Evolutionary conservation across 2,113 vertebrate species (phyloP).

Genomic region (Galeopterus variegatus): DNA sequence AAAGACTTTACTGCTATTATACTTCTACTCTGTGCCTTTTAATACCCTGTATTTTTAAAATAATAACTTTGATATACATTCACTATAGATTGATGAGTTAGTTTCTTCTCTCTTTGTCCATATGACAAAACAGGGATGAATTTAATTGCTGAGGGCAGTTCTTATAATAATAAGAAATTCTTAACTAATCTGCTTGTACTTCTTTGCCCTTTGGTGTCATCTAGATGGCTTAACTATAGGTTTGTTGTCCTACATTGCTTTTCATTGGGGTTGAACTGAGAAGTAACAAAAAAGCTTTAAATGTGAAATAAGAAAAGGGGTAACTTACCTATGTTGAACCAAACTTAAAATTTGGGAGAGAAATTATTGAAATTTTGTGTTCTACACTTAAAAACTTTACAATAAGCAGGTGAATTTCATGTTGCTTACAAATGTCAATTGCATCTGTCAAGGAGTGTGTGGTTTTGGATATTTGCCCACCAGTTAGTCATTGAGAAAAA

Average conservation of each 20-base stretch:
- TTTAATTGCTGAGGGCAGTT: background rate
- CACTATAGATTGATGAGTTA: background rate
- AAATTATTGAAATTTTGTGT: slow-evolving; percentile 44
- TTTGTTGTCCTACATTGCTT: background rate
- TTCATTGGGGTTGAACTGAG: slow-evolving; percentile 14
- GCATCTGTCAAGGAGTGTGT: background rate
- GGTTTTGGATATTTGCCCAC: slow-evolving; percentile 21
- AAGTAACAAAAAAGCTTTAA: slow-evolving; percentile 53
- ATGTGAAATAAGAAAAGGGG: slow-evolving; percentile 14
- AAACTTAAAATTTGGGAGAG: background rate
- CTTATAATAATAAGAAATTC: background rate
- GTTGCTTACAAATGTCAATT: slow-evolving; percentile 31
- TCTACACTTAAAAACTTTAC: no score
- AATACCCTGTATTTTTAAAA: background rate
- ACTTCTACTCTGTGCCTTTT: slow-evolving; percentile 52
- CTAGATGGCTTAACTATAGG: background rate
- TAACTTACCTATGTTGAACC: background rate
- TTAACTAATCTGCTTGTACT: background rate
- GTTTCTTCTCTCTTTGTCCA: slow-evolving; percentile 71
- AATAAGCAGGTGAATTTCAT: no score
- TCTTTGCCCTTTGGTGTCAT: slow-evolving; percentile 1
- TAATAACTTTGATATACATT: slow-evolving; percentile 43
- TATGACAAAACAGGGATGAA: slow-evolving; percentile 47
- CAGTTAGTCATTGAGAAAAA: slow-evolving; percentile 61
- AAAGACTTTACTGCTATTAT: slow-evolving; percentile 78